Conservation (phyloP, 2,888 invertebrate genomes). For the Caenorhabditis sulstoni region DNA sequence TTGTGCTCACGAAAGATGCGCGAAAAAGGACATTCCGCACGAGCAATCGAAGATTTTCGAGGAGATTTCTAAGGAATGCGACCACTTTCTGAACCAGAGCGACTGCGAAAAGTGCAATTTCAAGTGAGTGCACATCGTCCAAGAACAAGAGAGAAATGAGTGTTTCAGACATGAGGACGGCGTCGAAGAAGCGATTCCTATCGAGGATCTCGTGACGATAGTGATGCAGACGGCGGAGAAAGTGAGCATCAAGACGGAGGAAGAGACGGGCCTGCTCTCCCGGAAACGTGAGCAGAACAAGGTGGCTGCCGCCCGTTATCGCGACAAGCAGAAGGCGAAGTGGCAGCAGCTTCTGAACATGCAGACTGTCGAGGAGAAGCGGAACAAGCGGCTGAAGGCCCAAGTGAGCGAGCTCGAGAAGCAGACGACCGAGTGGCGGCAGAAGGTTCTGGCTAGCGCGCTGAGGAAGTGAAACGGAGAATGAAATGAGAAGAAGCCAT, state of each 20-base stretch:
- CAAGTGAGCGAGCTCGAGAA: conserved; percentile 43
- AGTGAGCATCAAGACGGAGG: conserved; percentile 26
- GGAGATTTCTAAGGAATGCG: conserved; percentile 66
- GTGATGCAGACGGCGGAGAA: conserved; percentile 60
- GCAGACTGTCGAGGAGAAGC: conserved; percentile 31
- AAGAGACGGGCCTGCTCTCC: conserved; percentile 37
- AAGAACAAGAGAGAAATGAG: neutral
- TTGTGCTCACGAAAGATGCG: conserved; percentile 41
- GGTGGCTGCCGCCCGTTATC: conserved; percentile 62
- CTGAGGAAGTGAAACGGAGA: conserved; percentile 14
- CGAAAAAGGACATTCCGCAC: conserved; percentile 38
- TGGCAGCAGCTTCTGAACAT: conserved; percentile 48
- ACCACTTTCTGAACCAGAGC: conserved; percentile 55
- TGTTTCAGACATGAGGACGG: conserved; percentile 53
- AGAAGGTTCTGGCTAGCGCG: conserved; percentile 17
- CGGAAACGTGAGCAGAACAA: conserved; percentile 64
- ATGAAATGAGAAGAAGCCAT: conserved; percentile 1
- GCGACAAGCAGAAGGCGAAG: conserved; percentile 61
- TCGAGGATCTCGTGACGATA: conserved; percentile 61
- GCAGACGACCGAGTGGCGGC: conserved; percentile 29
- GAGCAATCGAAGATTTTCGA: conserved; percentile 57
- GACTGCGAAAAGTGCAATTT: conserved; percentile 62
- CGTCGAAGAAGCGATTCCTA: conserved; percentile 55
- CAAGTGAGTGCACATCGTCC: conserved; percentile 27
- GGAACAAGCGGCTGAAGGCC: conserved; percentile 28